phyloP scores from a whole-genome alignment of 2,888 invertebrate genomes.

The Brenthis ino region DNA sequence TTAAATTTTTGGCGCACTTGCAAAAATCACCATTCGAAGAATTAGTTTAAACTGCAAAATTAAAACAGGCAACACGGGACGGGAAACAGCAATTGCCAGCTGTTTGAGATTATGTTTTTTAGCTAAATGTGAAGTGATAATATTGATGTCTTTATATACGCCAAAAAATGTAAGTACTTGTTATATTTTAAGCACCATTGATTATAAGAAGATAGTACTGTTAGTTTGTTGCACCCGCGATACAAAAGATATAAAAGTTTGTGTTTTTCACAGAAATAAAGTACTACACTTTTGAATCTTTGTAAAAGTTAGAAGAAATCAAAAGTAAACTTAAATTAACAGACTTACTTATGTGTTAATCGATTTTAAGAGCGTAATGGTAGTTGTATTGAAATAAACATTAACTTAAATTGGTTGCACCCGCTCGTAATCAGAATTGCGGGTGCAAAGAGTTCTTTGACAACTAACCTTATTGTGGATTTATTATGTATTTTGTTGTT shows the following conservation, averaged over 20 bases:
- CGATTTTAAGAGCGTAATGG: conserved; percentile 27
- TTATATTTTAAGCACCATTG: conserved; percentile 22
- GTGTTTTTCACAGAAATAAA: conserved; percentile 27
- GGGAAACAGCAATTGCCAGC: neutral
- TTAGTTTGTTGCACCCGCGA: conserved; percentile 37
- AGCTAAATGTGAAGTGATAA: neutral
- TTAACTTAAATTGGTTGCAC: conserved; percentile 35
- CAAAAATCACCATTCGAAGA: neutral
- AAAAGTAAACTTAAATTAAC: conserved; percentile 27
- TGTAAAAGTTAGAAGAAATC: conserved; percentile 34
- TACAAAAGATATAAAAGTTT: conserved; percentile 30
- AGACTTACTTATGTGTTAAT: no score
- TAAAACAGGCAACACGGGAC: neutral
- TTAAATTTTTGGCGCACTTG: neutral
- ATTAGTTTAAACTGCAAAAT: neutral
- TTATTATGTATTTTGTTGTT: conserved; percentile 30
- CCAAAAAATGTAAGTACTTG: conserved; percentile 9
- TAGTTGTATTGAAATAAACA: conserved; percentile 30
- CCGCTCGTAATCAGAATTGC: neutral
- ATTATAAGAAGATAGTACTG: conserved; percentile 26
- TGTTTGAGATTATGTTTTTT: neutral
- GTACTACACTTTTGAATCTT: conserved; percentile 26
- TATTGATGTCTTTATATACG: neutral
- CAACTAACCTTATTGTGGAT: conserved; percentile 1
- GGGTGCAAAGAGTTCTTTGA: neutral